Percentiles rank a stretch among this genome's conserved stretches.
These are phyloP conservation scores for Thysanoteuthis rhombus DNA, from an alignment of 2,888 invertebrate species.

Conservation along the genomic window DNA sequence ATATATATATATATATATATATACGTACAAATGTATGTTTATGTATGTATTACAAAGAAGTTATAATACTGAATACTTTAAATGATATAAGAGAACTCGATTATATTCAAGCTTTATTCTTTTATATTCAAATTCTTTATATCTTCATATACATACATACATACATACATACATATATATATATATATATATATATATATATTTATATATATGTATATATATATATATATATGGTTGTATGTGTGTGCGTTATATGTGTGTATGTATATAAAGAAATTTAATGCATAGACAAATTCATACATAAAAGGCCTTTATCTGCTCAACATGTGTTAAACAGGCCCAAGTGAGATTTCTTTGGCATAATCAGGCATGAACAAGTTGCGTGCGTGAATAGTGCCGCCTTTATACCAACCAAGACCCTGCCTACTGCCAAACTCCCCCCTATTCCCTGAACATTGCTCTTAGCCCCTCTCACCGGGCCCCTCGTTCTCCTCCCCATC, in stretches of 20 bases:
- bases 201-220: background rate
- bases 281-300: background rate
- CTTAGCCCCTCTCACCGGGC: background rate
- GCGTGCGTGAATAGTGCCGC: background rate
- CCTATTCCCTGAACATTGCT: background rate
- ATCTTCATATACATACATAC: background rate
- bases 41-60: background rate
- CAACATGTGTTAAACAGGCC: conserved; percentile 12
- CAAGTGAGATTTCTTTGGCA: conserved; percentile 12
- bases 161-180: background rate
- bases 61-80: background rate
- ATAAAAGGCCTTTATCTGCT: background rate
- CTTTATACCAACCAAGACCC: background rate
- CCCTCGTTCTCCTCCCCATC: background rate
- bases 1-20: too few relatives aligned
- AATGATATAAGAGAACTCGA: background rate
- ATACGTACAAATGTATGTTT: too few relatives aligned
- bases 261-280: background rate
- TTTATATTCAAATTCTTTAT: background rate
- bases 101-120: background rate
- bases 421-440: background rate
- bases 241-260: too few relatives aligned
- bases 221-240: background rate
- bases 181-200: background rate
- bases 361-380: conserved; percentile 12